phyloP scores from a whole-genome alignment of 1,140 invertebrate species.

The Neodiprion fabricii region DNA sequence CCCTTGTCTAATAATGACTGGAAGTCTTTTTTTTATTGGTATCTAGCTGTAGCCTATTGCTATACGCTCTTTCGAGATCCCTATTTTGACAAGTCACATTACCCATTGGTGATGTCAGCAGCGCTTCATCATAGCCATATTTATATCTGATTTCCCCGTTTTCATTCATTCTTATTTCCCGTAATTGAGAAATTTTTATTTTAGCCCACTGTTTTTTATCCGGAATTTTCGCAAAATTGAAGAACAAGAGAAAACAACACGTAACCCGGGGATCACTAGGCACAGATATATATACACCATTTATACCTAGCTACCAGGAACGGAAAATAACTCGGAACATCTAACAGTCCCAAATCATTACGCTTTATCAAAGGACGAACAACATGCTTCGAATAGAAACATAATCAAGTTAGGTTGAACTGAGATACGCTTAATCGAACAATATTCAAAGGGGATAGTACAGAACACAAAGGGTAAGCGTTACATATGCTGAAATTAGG shows the following conservation, averaged over 20 bases:
- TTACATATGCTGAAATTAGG: no score
- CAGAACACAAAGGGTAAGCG: no score
- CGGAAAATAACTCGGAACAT: not conserved
- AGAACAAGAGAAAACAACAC: not conserved
- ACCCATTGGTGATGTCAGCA: slow-evolving; percentile 13
- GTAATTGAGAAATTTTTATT: slow-evolving; percentile 19
- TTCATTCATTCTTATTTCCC: slow-evolving; percentile 12
- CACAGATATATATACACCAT: no score
- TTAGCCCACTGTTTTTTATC: slow-evolving; percentile 18
- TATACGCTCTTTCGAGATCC: slow-evolving; percentile 13
- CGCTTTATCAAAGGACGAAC: no score
- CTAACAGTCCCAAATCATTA: not conserved
- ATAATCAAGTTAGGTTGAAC: no score
- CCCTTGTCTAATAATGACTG: slow-evolving; percentile 16
- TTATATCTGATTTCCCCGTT: slow-evolving; percentile 14
- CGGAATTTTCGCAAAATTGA: slow-evolving; percentile 18
- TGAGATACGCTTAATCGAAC: no score
- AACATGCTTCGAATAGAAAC: no score
- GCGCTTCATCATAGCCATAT: slow-evolving; percentile 14
- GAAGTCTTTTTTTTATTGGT: slow-evolving; percentile 20
- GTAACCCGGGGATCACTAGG: no score
- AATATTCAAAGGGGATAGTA: no score
- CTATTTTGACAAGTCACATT: slow-evolving; percentile 8
- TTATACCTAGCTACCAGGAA: not conserved
- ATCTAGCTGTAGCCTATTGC: slow-evolving; percentile 19